Base-by-base conservation (phyloP, 1,140 invertebrate genomes). In the Episyrphus balteatus region DNA sequence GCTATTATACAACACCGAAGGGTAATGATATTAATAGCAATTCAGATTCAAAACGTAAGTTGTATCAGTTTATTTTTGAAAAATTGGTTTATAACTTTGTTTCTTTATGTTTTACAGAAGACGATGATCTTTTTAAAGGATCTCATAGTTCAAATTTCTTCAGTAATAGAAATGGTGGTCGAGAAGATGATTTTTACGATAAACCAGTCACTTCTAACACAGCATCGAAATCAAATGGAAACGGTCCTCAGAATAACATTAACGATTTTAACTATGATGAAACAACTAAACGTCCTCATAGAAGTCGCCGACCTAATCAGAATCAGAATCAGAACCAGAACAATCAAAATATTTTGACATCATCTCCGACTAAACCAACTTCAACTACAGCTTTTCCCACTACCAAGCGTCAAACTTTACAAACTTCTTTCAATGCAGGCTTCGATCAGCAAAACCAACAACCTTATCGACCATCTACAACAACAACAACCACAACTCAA, bases 91-190 rank as follows among this genome's bases (percentile, higher is more conserved):
- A 42, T 33, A 14, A 31, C 10, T 43, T 43, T 40, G 12, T 51
- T 11, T 26, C 21, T 46, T 39, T 31, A 34, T 43, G 33, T 38
- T n/a, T 36, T 50, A 30, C 53, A 66, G 73, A 66, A 53, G 62
- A 66, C 40, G 62, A 69, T 43, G 75, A 78, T 42, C 73, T 77
- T 47, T 70, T 78, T 39, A 75, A 75, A 39, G 73, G 76, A 41
- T 80, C 75, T 44, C 77, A 77, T 53, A 81, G 75, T 48, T 76
- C 77, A 31, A 79, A 80, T 54, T 80, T 80, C 57, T 82, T 78
- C 58, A 73, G 74, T 51, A 80, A 76, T 55, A 64, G 69, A 30
- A 81, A 80, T 55, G 70, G 70, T 21, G 75, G 75, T 33, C 58
- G 63, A 44, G 66, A 68, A 46, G 55, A 55, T 37, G 55, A 54